These are phyloP conservation scores for Candoia aspera DNA, from an alignment of 2,113 vertebrate species.

Conservation along the genomic window DNA sequence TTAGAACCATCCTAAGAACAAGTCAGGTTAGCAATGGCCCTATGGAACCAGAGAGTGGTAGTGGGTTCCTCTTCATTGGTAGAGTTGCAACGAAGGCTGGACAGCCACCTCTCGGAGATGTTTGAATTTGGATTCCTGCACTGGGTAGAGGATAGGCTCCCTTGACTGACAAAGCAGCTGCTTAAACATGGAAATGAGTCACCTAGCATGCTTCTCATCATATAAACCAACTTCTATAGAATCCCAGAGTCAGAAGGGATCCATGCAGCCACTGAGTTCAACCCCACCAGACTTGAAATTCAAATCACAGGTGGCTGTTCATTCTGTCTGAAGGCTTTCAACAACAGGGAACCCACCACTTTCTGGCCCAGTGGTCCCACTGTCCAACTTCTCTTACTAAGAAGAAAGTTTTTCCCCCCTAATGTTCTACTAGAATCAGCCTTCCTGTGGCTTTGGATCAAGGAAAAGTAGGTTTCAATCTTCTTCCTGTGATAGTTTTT, in stretches of 20 bases:
- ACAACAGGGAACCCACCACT: background rate
- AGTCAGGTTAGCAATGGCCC: too few species aligned
- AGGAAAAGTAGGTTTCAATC: background rate
- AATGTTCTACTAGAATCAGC: background rate
- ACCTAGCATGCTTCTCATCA: background rate
- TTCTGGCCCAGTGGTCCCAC: background rate
- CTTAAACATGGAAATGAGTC: background rate
- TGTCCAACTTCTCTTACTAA: background rate
- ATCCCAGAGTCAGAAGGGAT: background rate
- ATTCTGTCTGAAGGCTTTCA: background rate
- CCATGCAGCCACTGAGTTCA: background rate
- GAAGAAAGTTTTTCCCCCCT: background rate
- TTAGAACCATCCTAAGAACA: too few species aligned
- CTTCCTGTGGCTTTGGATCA: background rate
- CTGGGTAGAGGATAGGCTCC: background rate
- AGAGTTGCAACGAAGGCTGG: background rate
- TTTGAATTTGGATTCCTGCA: too few species aligned
- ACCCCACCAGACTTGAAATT: background rate
- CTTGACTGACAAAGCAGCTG: background rate
- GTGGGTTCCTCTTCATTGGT: background rate
- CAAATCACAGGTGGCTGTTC: background rate
- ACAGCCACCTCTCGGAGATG: background rate
- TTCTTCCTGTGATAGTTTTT: too few species aligned
- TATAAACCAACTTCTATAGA: background rate
- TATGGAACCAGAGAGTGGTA: too few species aligned